Evolutionary conservation across 2,113 vertebrate species (phyloP), one percentile per base, ranked within the genome.

Genomic region (Lipophrys pholis): DNA sequence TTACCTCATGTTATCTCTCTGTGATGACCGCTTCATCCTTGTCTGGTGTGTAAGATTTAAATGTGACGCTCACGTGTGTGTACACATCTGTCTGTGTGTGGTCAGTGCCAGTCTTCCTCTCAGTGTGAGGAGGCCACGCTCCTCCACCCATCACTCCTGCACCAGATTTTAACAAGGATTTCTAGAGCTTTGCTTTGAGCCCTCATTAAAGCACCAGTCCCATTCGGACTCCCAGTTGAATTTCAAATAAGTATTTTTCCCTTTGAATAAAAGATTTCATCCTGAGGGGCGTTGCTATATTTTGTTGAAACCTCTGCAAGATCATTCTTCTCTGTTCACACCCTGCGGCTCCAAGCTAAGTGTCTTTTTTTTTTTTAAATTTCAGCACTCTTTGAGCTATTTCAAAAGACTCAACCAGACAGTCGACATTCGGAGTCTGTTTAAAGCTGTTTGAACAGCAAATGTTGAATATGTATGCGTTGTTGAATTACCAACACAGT

Each of bases 251-350:
- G 40, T 51, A 49, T 72, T 62, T 86, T 73, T 54, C 50, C 72
- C 56, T 86, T 78, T 92, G 84, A 92, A 90, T 91, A 84, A 91
- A 91, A 81, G 76, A 84, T 87, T 64, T 81, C 49, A 40, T 79
- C 76, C 71, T 57, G 51, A 71, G 85, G 78, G 76, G 73, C 45
- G 36, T 75, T 69, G 71, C 46, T 76, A 76, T 73, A 80, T 88
- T 90, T 91, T 66, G 62, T 70, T 53, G 12, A 80, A 69, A 63
- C 72, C 57, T 84, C 76, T 70, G 75, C 60, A 59, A 82, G 73
- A 75, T 88, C 15, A 60, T 84, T 82, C 54, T 86, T 75, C 76
- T 70, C 59, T 70, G 55, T 75, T 83, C 56, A 69, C 42, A 14
- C 83, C 76, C 86, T 78, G 69, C 42, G n/a, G 71, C 50, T 15